Evolutionary conservation across 2,888 invertebrate species (phyloP).

Genomic region (Pollenia griseotomentosa): DNA sequence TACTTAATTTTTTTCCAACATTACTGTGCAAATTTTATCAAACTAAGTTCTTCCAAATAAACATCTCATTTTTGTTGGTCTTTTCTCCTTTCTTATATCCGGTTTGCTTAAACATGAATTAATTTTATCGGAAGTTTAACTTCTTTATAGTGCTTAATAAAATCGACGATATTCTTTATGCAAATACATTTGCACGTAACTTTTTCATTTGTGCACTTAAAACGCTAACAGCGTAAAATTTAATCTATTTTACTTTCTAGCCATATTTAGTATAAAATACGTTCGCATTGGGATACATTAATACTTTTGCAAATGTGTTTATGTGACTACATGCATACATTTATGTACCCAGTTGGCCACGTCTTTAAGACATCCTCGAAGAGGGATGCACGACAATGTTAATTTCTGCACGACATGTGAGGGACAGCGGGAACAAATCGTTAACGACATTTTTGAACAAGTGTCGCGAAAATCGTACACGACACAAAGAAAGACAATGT

Average conservation of each 20-base stretch:
- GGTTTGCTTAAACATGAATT: background rate
- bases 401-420: too few relatives aligned
- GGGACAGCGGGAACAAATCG: too few relatives aligned
- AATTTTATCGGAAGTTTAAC: conserved; percentile 40
- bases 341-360: too few relatives aligned
- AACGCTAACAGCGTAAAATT: conserved; percentile 71
- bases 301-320: conserved; percentile 55
- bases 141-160: conserved; percentile 55
- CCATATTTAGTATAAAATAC: conserved; percentile 71
- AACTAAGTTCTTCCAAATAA: background rate
- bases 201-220: conserved; percentile 51
- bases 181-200: conserved; percentile 32
- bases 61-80: background rate
- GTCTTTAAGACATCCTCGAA: too few relatives aligned
- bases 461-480: too few relatives aligned
- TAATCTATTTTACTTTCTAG: conserved; percentile 71
- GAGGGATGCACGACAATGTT: too few relatives aligned
- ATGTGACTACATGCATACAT: conserved; percentile 18
- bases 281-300: conserved; percentile 71
- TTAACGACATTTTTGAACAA: too few relatives aligned
- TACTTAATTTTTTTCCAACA: too few relatives aligned
- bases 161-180: conserved; percentile 46
- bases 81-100: background rate
- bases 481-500: too few relatives aligned
- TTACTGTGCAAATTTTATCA: background rate